These are phyloP conservation scores for Yponomeuta malinellus DNA, from an alignment of 2,888 invertebrate species.

Conservation along the genomic window DNA sequence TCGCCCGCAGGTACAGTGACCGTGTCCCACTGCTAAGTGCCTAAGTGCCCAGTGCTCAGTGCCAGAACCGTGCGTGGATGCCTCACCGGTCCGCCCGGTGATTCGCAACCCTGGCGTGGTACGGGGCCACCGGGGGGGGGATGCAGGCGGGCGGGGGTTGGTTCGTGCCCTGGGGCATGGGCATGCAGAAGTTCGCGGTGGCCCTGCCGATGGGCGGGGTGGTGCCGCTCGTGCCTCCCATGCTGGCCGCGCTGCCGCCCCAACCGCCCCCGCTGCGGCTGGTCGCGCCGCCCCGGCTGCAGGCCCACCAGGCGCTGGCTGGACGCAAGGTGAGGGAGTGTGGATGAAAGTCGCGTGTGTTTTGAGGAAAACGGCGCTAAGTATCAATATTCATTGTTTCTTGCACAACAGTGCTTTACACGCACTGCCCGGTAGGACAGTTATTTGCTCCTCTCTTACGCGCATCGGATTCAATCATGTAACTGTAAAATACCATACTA, in stretches of 20 bases:
- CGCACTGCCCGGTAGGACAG: no score
- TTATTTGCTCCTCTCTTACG: no score
- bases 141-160: constrained; percentile 70
- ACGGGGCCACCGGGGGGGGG: constrained; percentile 62
- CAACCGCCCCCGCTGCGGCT: constrained; percentile 57
- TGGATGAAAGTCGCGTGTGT: no score
- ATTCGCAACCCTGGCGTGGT: constrained; percentile 55
- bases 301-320: constrained; percentile 42
- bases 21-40: neutral
- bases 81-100: constrained; percentile 11
- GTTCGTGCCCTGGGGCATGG: constrained; percentile 59
- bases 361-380: no score
- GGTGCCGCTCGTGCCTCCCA: constrained; percentile 59
- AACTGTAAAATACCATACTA: no score
- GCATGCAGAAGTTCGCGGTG: constrained; percentile 68
- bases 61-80: constrained; percentile 45
- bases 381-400: no score
- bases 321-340: constrained; percentile 50
- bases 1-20: constrained; percentile 58
- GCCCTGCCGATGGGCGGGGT: constrained; percentile 66
- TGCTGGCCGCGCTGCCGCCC: constrained; percentile 61
- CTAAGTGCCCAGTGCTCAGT: constrained; percentile 35
- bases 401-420: no score
- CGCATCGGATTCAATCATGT: no score
- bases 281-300: constrained; percentile 59